Evolutionary conservation across 1,140 invertebrate species (phyloP).

Genomic region (Drosophila pruinosa): DNA sequence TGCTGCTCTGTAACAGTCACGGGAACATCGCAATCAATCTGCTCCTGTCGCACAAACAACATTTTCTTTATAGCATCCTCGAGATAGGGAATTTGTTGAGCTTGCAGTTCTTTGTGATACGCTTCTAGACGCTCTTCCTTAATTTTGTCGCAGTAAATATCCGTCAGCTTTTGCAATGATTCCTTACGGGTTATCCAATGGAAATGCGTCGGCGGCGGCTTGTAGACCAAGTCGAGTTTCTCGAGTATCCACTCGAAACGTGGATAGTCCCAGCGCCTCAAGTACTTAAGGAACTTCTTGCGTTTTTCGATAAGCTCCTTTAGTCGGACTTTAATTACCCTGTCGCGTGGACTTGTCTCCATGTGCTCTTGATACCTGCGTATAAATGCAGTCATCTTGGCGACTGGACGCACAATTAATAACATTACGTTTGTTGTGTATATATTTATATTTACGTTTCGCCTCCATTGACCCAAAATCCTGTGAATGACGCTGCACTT

Average conservation of each 20-base stretch:
- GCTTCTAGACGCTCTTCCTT: conserved; percentile 86
- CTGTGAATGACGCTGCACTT: conserved; percentile 85
- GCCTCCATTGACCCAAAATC: conserved; percentile 85
- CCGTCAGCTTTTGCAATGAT: conserved; percentile 86
- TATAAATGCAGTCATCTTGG: conserved; percentile 84
- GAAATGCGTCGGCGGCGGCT: conserved; percentile 85
- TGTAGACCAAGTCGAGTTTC: conserved; percentile 90
- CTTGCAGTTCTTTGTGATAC: conserved; percentile 86
- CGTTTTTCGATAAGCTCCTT: conserved; percentile 90
- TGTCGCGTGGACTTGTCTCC: conserved; percentile 84
- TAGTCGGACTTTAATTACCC: conserved; percentile 84
- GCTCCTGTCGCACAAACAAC: conserved; percentile 88
- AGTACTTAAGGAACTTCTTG: conserved; percentile 87
- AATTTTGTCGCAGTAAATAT: conserved; percentile 87
- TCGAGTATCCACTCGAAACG: conserved; percentile 94
- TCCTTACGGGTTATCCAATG: conserved; percentile 87
- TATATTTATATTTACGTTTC: conserved; percentile 82
- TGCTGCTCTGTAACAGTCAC: conserved; percentile 87
- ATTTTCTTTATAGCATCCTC: conserved; percentile 86
- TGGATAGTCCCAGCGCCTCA: conserved; percentile 90
- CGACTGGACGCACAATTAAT: conserved; percentile 84
- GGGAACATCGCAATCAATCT: conserved; percentile 86
- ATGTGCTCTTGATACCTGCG: conserved; percentile 84
- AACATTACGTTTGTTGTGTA: not conserved
- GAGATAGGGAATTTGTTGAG: conserved; percentile 88